Conservation (phyloP, 2,113 vertebrate genomes). For the Crotophaga sulcirostris region DNA sequence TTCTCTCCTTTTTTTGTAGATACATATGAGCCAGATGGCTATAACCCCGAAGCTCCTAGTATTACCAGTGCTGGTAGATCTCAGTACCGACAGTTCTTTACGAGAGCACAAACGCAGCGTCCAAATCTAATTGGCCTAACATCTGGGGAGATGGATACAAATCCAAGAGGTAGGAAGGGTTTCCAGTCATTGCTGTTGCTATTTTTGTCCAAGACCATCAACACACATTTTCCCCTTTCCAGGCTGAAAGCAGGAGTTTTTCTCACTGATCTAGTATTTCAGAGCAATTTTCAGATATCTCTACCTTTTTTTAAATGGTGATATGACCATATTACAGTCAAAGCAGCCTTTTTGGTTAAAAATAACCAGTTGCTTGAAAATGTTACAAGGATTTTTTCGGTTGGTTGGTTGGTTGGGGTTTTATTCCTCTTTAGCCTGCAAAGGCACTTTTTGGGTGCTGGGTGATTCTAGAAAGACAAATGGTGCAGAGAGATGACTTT, state of each 20-base stretch:
- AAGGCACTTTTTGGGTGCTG: neutral
- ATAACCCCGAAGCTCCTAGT: constrained; percentile 98
- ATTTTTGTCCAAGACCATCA: constrained; percentile 12
- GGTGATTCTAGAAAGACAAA: neutral
- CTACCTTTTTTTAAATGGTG: neutral
- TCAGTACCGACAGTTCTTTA: constrained; percentile 94
- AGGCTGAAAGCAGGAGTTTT: neutral
- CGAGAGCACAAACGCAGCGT: constrained; percentile 92
- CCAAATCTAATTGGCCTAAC: constrained; percentile 97
- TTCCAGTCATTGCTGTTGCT: constrained; percentile 46
- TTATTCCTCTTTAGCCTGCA: neutral
- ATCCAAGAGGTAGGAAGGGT: constrained; percentile 87
- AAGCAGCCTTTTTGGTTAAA: neutral
- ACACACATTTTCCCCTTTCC: neutral
- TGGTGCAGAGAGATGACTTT: neutral
- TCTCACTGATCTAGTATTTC: neutral
- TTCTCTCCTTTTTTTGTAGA: constrained; percentile 79
- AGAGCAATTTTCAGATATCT: neutral
- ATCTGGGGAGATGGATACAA: constrained; percentile 89
- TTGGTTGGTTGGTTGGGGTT: neutral
- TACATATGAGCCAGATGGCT: constrained; percentile 96
- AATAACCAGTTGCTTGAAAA: neutral
- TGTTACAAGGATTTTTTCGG: neutral
- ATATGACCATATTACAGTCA: neutral
- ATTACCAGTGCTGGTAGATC: constrained; percentile 91